Base-by-base conservation (phyloP, 2,113 vertebrate species). In the Etheostoma spectabile region DNA sequence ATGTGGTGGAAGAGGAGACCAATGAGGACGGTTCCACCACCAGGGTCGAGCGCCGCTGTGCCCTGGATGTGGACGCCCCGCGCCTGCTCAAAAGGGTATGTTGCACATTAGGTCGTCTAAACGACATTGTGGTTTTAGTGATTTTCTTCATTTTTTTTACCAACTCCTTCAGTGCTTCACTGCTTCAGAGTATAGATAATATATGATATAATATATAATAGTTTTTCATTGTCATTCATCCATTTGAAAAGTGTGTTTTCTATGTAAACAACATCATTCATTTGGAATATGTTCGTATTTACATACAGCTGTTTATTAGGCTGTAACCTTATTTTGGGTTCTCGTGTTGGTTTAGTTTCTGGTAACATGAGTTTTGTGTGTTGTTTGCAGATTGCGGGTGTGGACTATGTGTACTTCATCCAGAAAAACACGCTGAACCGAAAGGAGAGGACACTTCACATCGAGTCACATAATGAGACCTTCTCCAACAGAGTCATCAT, bases 371-470 rank as follows among this genome's bases (percentile, higher is more conserved):
- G 14, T 13, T 42, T 21, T 45, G 38, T 71, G 5, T 78, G 51
- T 70, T 64, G 13, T 66, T 64, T 81, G 38, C 91, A 96, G 98
- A 99, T 99, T 68, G 97, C 98, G 2, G 98, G 98, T 6, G 97
- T 99, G 30, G 98, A 99, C 89, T 99, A 98, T 0, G 96, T 99
- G 60, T 99, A 98, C 91, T 99, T 99, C 90, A 93, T 96, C 76
- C 98, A 99, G 95, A 99, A 97, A 87, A 99, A 99, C 93, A 96
- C 96, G 0, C 93, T 99, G 91, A 97, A 98, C 90, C 93, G 94
- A 62, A 94, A 93, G 71, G 98, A 99, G 30, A 96, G 98, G 46
- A 99, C 97, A 22, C 92, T 99, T 87, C 96, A 98, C 77, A 99
- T 99, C 19, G 98, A 99, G 91, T 98, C 97, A 27, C 95, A 97